phyloP scores from a whole-genome alignment of 2,113 vertebrate genomes.

The Protobothrops mucrosquamatus region DNA sequence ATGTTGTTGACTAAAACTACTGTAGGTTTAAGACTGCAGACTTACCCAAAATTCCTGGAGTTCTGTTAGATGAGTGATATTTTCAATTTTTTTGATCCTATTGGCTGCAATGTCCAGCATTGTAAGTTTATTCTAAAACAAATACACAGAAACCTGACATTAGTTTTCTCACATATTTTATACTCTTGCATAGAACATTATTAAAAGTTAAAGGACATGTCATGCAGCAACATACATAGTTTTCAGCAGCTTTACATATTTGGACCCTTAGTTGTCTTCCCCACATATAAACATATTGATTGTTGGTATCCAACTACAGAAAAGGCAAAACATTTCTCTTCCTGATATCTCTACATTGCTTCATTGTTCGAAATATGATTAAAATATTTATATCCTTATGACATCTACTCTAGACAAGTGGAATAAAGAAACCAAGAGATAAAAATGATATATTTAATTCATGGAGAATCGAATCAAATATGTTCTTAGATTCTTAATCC shows the following conservation, averaged over 20 bases:
- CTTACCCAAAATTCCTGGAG: constrained; percentile 98
- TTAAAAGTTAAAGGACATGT: neutral
- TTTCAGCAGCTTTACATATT: neutral
- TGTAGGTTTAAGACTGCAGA: neutral
- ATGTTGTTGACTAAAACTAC: neutral
- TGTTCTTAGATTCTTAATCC: neutral
- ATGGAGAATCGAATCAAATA: neutral
- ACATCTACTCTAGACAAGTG: neutral
- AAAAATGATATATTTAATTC: neutral
- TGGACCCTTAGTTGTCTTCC: neutral
- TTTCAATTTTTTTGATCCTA: constrained; percentile 96
- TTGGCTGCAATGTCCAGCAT: constrained; percentile 96
- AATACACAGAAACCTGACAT: constrained; percentile 32
- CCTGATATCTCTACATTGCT: neutral
- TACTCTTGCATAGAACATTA: neutral
- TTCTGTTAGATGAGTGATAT: constrained; percentile 91
- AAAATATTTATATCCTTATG: neutral
- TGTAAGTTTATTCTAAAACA: constrained; percentile 91
- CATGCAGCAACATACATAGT: neutral
- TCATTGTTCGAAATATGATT: neutral
- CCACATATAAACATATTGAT: neutral
- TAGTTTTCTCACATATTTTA: neutral
- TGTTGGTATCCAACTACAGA: neutral
- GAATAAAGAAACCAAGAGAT: neutral
- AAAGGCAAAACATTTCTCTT: neutral